Base-by-base conservation (phyloP, 2,888 invertebrate genomes). In the Dryomyza anilis region DNA sequence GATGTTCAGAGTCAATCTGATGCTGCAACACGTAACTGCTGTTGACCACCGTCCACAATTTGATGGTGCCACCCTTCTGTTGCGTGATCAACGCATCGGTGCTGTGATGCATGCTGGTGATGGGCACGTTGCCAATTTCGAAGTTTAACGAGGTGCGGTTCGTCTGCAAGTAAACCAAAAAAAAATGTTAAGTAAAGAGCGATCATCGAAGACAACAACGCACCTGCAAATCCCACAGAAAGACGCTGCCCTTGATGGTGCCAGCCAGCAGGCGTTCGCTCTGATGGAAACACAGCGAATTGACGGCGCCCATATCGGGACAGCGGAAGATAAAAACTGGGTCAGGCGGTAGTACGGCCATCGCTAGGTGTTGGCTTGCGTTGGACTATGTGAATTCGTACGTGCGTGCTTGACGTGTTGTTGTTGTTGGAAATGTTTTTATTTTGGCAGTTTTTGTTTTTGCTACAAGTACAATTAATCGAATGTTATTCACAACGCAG, bases 181-280 rank as follows among this genome's bases (percentile, higher is more conserved):
- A 16, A 50, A 33, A 19, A 55, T 8, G 2, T 33, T 50, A n/a
- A 14, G 43, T 2, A 3, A 4, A 25, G 10, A 52, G 5, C 14
- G n/a, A 10, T n/a, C 16, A 5, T 8, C 16, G 14, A 29, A 6
- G 14, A 25, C 8, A 21, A 29, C 6, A 45, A 59, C 75, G 79
- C 84, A 92, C 92, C 86, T 90, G 88, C 80, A 93, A 86, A 85
- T 93, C 90, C 91, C 91, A 93, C 78, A 91, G 87, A 82, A 90
- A 89, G 73, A 93, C 87, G 76, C 85, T 87, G 73, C 93, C 93
- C 79, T 87, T 88, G 78, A 89, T 87, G 33, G 91, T 89, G 67
- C 92, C 92, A 74, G 90, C 91, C 78, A 91, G 86, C 75, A 93
- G 85, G 77, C 87, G 85, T 77, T 89, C 87, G 70, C 87, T 86